Evolutionary conservation across 2,113 vertebrate genomes (phyloP).

Genomic region (Aleadryas rufinucha): DNA sequence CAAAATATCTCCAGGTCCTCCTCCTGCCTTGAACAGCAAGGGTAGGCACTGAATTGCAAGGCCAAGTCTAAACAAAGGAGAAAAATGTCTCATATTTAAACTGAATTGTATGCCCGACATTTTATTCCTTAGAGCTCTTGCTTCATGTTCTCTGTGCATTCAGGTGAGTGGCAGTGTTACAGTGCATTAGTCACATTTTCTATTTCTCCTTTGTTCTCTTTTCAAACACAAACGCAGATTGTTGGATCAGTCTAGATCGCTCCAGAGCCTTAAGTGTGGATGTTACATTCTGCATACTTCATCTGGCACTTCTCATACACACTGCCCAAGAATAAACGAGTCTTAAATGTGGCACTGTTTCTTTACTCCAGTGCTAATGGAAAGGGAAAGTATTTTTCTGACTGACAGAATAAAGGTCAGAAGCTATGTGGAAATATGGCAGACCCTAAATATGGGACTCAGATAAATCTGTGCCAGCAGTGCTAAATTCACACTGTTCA

Average conservation of each 20-base stretch:
- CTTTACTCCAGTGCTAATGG: not conserved
- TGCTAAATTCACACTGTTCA: not conserved
- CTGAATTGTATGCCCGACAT: not conserved
- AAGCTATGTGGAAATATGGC: not conserved
- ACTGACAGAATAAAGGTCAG: not conserved
- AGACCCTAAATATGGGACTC: not conserved
- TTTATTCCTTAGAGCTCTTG: not conserved
- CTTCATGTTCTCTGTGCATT: not conserved
- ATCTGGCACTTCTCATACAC: not conserved
- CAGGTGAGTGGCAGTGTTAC: not conserved
- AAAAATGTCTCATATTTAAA: not conserved
- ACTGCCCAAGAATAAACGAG: not conserved
- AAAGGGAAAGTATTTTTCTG: not conserved
- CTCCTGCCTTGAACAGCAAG: not conserved
- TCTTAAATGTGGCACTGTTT: not conserved
- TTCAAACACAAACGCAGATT: not conserved
- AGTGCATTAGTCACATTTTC: not conserved
- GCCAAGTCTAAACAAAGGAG: not conserved
- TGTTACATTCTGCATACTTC: not conserved
- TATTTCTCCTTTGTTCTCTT: not conserved
- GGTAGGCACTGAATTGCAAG: not conserved
- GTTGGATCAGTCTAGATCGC: not conserved
- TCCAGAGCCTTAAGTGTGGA: not conserved
- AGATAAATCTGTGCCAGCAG: not conserved
- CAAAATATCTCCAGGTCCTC: fast-evolving